A percentile compares a stretch with the other conserved stretches of the same genome.
Evolutionary conservation across 2,113 vertebrate species (phyloP).

Genomic region (Butastur rufipennis): DNA sequence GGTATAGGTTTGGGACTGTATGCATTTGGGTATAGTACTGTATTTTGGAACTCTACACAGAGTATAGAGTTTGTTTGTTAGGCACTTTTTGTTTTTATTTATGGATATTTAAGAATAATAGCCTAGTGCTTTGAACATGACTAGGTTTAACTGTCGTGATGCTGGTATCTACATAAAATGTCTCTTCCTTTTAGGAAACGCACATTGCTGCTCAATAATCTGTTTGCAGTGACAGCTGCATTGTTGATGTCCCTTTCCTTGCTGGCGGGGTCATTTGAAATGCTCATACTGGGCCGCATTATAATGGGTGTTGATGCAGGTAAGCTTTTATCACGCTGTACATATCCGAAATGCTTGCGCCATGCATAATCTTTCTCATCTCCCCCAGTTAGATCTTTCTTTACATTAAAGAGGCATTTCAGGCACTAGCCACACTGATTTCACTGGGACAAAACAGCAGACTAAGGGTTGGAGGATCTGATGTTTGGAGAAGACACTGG

Average conservation of each 20-base stretch:
- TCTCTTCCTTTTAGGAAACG: slow-evolving; percentile 77
- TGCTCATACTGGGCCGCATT: slow-evolving; percentile 89
- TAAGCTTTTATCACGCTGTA: slow-evolving; percentile 45
- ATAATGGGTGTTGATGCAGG: slow-evolving; percentile 91
- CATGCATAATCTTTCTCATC: neutral
- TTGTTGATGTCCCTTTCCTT: slow-evolving; percentile 83
- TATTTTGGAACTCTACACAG: neutral
- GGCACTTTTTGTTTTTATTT: neutral
- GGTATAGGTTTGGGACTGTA: neutral
- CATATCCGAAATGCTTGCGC: accelerated
- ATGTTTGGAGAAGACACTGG: neutral
- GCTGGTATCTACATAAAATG: neutral
- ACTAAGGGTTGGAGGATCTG: neutral
- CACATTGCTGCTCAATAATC: slow-evolving; percentile 85
- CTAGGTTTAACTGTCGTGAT: neutral
- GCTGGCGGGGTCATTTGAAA: slow-evolving; percentile 82
- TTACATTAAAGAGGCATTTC: neutral
- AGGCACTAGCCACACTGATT: neutral
- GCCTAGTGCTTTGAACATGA: neutral
- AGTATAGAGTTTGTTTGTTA: neutral
- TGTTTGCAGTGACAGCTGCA: slow-evolving; percentile 81
- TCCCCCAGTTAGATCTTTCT: neutral
- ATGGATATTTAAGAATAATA: neutral
- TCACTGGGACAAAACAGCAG: neutral
- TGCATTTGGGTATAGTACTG: neutral